These are phyloP conservation scores for Strigamia maritima DNA, from an alignment of 2,888 invertebrate species.

Conservation along the genomic window DNA sequence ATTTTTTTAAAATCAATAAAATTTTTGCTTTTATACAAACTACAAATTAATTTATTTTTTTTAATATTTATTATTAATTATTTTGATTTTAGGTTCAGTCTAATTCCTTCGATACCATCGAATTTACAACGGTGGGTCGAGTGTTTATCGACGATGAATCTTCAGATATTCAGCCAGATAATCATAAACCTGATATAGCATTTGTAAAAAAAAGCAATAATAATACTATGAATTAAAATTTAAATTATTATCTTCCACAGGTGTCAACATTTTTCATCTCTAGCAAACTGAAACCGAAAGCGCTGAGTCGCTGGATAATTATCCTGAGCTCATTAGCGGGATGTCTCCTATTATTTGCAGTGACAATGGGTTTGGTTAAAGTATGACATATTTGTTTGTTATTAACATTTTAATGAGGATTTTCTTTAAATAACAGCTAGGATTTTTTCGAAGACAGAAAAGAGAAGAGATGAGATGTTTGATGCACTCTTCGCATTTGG, in stretches of 20 bases:
- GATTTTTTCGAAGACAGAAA: neutral
- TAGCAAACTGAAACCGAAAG: neutral
- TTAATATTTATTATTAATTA: neutral
- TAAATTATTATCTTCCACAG: neutral
- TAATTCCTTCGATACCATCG: neutral
- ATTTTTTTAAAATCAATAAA: neutral
- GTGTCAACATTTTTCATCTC: conserved; percentile 11
- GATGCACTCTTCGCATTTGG: neutral
- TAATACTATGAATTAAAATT: neutral
- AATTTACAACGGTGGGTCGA: neutral
- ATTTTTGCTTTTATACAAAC: neutral
- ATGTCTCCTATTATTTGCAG: neutral
- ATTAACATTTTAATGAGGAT: neutral
- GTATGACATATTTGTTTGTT: neutral
- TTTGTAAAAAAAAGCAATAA: neutral
- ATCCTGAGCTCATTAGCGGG: neutral
- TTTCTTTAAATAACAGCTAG: neutral
- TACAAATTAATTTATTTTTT: neutral
- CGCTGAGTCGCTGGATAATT: neutral
- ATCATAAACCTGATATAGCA: neutral
- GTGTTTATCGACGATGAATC: neutral
- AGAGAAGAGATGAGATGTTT: neutral
- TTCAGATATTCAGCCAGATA: neutral
- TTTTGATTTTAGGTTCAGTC: neutral
- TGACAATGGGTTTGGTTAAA: neutral